phyloP scores from a whole-genome alignment of 1,140 invertebrate genomes.

The Artemia franciscana region DNA sequence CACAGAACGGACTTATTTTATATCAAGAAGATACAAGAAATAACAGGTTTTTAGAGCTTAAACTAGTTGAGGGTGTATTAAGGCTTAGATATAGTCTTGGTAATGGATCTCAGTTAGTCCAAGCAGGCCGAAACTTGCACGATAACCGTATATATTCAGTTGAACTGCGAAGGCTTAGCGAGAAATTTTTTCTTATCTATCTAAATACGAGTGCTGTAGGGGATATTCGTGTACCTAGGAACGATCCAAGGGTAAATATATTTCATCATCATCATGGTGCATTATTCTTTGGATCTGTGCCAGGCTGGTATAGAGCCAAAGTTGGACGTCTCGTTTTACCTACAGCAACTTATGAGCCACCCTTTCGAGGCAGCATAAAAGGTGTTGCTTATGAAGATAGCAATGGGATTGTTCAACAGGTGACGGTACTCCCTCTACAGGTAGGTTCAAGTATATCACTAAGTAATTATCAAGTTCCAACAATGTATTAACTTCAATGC shows the following conservation, averaged over 20 bases:
- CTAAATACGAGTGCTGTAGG: not conserved
- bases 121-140: conserved; percentile 56
- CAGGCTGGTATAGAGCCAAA: conserved; percentile 62
- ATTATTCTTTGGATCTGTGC: conserved; percentile 51
- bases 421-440: not conserved
- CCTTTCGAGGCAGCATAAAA: conserved; percentile 44
- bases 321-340: conserved; percentile 54
- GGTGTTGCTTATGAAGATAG: conserved; percentile 61
- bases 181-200: not conserved
- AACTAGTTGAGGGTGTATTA: conserved; percentile 70
- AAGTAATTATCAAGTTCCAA: no score
- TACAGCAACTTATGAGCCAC: conserved; percentile 70
- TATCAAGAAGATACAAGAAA: conserved; percentile 84
- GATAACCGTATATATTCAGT: conserved; percentile 38
- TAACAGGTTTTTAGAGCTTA: conserved; percentile 84
- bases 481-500: no score
- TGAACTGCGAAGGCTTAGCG: not conserved
- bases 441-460: no score
- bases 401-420: not conserved
- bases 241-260: not conserved
- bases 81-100: conserved; percentile 64
- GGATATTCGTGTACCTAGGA: not conserved
- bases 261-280: not conserved
- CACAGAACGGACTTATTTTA: conserved; percentile 62
- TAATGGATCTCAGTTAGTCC: conserved; percentile 61